Base-by-base conservation (phyloP, 2,888 invertebrate genomes). In the Troglohyphantes excavatus region DNA sequence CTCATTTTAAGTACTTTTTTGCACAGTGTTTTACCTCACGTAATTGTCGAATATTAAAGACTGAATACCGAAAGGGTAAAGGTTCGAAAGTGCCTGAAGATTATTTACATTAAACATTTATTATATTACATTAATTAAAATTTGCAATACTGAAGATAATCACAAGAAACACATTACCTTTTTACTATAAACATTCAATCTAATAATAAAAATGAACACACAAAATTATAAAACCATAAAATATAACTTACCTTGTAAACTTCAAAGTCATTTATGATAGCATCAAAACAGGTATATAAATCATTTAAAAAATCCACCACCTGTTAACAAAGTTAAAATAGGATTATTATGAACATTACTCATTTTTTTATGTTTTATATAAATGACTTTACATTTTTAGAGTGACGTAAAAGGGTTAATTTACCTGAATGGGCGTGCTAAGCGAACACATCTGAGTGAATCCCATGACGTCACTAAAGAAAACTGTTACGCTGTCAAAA, bases 401-500 rank as follows among this genome's bases (percentile, higher is more conserved):
- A 46, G 9, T 39, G 3, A 11, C 1, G 26, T 72, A 13, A 43
- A 73, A 26, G 2, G 2, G 5, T n/a, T 11, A 67, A 79, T 83
- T 89, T 90, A 94, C 93, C 92, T 93, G 93, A 92, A 94, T 93
- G 2, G 94, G 94, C 0, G 94, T 94, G 75, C 94, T 94, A 70
- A 93, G 93, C 0, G 94, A 93, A 1, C 94, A 94, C 90, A 95
- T 92, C 5, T 94, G 93, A 1, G 95, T 95, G 92, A 95, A 95
- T 6, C 94, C 94, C 91, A 94, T 94, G 83, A 95, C 94, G 92
- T 95, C 94, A 90, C 94, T 94, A 93, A 94, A 95, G 93, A 94
- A 94, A 26, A 92, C 92, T 2, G 92, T 92, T 13, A 94, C 94
- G 63, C 92, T 92, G 72, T 94, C 94, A 29, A 90, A 92, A n/a